Conservation (phyloP, 2,113 vertebrate genomes). For the Mormyrus iriodes region DNA sequence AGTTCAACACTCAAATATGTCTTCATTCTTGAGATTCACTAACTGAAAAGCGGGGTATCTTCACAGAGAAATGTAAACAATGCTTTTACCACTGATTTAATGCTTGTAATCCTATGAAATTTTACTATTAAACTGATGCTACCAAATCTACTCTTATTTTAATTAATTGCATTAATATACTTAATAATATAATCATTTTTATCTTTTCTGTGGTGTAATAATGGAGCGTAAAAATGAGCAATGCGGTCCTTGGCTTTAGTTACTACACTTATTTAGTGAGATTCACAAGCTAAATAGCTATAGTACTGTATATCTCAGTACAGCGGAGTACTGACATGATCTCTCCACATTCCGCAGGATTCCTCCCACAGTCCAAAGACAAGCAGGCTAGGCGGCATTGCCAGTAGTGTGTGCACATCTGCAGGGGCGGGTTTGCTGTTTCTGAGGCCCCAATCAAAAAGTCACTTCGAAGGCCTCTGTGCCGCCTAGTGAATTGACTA, state of each 20-base stretch:
- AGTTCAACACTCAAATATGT: not conserved
- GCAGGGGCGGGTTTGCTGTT: not conserved
- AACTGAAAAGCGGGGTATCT: not conserved
- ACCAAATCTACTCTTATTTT: not conserved
- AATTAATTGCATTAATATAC: not conserved
- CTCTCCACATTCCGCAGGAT: not conserved
- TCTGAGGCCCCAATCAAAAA: not conserved
- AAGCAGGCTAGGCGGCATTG: not conserved
- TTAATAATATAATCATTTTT: not conserved
- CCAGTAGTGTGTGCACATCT: not conserved
- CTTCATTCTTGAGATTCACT: not conserved
- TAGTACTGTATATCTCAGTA: not conserved
- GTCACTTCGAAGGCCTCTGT: not conserved
- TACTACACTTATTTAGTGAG: not conserved
- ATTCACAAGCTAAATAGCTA: not conserved
- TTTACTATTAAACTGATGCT: not conserved
- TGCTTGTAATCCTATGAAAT: not conserved
- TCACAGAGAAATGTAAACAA: not conserved
- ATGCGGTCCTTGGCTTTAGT: not conserved
- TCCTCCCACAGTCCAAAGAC: not conserved
- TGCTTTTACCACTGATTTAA: not conserved
- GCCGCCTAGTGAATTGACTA: not conserved
- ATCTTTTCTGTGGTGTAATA: not conserved
- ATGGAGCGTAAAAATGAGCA: not conserved
- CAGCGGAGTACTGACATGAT: not conserved